Conservation (phyloP, 2,888 invertebrate genomes). For the Cephalotes varians region DNA sequence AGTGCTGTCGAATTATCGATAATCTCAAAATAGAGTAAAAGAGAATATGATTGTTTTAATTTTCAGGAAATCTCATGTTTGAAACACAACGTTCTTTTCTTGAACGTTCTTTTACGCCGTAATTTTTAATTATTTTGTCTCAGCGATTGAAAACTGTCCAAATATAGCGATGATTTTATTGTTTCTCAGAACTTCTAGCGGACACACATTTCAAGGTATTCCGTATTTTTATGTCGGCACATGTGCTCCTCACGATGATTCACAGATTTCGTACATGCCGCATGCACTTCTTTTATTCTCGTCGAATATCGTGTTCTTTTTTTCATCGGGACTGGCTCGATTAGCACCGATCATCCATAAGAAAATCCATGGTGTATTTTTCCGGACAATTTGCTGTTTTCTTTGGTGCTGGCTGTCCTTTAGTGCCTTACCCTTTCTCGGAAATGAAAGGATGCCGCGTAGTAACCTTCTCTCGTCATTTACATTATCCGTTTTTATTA, state of each 20-base stretch:
- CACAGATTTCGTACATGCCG: conserved; percentile 56
- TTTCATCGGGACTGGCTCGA: conserved; percentile 57
- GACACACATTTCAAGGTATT: not conserved
- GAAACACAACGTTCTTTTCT: too few species aligned
- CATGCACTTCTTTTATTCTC: conserved; percentile 68
- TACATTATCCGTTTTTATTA: not conserved
- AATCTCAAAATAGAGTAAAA: not conserved
- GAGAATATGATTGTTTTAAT: not conserved
- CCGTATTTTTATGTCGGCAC: conserved; percentile 23
- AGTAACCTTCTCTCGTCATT: conserved; percentile 6
- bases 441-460: conserved; percentile 7
- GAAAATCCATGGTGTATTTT: conserved; percentile 53
- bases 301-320: conserved; percentile 66
- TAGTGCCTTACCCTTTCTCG: conserved; percentile 25
- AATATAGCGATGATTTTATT: not conserved
- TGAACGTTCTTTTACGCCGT: not conserved
- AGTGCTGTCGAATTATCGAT: not conserved
- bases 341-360: conserved; percentile 57
- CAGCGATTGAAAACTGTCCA: not conserved
- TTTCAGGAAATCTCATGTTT: not conserved
- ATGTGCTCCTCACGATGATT: conserved; percentile 66
- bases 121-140: not conserved
- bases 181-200: not conserved
- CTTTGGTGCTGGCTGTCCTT: conserved; percentile 55
- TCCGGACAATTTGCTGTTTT: conserved; percentile 56